phyloP scores from a whole-genome alignment of 2,888 invertebrate species.

The Eristalinus aeneus region DNA sequence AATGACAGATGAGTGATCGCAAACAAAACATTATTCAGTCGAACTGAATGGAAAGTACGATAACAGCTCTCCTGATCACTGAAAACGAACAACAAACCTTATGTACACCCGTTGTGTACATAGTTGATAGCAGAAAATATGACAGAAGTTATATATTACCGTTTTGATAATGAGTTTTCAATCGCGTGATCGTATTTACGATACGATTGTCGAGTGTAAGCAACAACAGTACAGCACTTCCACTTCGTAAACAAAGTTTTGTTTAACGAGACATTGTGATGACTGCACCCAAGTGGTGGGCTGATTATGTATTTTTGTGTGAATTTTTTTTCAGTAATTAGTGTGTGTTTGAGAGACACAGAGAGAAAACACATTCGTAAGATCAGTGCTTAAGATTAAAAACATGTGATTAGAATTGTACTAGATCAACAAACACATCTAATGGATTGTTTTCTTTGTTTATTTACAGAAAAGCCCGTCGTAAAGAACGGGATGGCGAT shows the following conservation, averaged over 20 bases:
- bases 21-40: no score
- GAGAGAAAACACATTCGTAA: background rate
- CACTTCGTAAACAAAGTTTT: background rate
- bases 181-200: constrained; percentile 27
- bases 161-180: constrained; percentile 10
- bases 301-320: background rate
- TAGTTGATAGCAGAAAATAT: background rate
- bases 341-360: background rate
- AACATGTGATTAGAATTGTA: background rate
- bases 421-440: background rate
- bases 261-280: background rate
- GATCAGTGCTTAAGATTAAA: background rate
- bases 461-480: constrained; percentile 94
- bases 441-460: constrained; percentile 64
- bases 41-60: background rate
- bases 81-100: background rate
- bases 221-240: background rate
- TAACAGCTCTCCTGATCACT: background rate
- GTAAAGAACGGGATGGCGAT: constrained; percentile 95
- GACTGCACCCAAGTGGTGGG: background rate
- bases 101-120: background rate
- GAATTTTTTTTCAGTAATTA: background rate
- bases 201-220: background rate
- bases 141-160: constrained; percentile 12
- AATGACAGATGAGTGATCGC: no score